phyloP scores from a whole-genome alignment of 2,888 invertebrate genomes.

The Epirrita christyi region DNA sequence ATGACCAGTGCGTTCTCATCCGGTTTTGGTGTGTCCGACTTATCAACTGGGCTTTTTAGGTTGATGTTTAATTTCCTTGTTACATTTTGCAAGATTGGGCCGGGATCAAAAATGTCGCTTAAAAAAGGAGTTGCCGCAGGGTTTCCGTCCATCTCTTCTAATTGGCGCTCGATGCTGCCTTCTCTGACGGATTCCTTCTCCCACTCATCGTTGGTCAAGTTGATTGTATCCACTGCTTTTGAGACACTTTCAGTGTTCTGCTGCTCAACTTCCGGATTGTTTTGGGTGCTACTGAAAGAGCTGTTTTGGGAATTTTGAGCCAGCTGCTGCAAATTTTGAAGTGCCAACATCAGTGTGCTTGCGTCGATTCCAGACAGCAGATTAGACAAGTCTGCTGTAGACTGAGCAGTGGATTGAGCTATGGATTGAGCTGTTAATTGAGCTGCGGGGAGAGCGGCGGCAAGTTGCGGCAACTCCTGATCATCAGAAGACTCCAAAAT shows the following conservation, averaged over 20 bases:
- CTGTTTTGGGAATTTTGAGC: constrained; percentile 47
- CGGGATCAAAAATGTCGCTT: constrained; percentile 80
- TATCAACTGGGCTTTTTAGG: constrained; percentile 53
- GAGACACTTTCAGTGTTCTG: constrained; percentile 31
- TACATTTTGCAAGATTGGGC: constrained; percentile 64
- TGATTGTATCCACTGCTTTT: constrained; percentile 64
- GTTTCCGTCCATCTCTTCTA: constrained; percentile 67
- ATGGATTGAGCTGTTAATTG: not conserved
- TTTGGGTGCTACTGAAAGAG: constrained; percentile 34
- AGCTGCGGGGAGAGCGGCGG: constrained; percentile 6
- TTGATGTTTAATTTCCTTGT: constrained; percentile 65
- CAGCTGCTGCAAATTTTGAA: constrained; percentile 75
- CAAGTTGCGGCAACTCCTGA: constrained; percentile 11
- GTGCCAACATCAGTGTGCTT: constrained; percentile 68
- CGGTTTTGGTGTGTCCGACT: constrained; percentile 46
- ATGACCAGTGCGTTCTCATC: constrained; percentile 72
- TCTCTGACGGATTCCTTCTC: constrained; percentile 72
- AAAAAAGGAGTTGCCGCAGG: constrained; percentile 76
- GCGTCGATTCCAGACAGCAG: constrained; percentile 73
- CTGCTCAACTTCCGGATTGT: constrained; percentile 38
- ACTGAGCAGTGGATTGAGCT: constrained; percentile 10
- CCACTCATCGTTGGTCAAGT: constrained; percentile 78
- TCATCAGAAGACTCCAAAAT: constrained; percentile 24
- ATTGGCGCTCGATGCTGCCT: constrained; percentile 70
- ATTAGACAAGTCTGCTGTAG: constrained; percentile 59